phyloP scores from a whole-genome alignment of 2,888 invertebrate species.

The Diabrotica balteata region DNA sequence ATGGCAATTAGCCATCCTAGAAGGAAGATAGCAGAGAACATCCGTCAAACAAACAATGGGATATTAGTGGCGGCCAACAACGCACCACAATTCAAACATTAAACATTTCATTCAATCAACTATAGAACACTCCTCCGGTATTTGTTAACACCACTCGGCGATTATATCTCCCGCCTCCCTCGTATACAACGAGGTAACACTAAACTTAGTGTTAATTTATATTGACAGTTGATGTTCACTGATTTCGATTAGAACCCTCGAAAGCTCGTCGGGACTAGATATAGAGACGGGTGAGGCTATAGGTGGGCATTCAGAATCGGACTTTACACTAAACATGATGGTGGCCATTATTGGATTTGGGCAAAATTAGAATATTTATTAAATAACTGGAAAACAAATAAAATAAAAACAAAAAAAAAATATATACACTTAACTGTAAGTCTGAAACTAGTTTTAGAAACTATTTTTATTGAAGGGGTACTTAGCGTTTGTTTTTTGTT shows the following conservation, averaged over 20 bases:
- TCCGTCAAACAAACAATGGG: constrained; percentile 7
- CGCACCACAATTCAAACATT: constrained; percentile 4
- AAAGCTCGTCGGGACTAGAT: constrained; percentile 23
- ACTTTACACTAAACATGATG: neutral
- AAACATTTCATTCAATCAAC: constrained; percentile 10
- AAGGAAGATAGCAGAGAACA: constrained; percentile 3
- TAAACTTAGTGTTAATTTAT: constrained; percentile 37
- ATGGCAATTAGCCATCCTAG: constrained; percentile 5
- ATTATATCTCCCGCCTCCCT: constrained; percentile 20
- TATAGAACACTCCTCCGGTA: constrained; percentile 12
- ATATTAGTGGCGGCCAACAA: neutral
- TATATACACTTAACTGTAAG: too few relatives aligned
- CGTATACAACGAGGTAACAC: constrained; percentile 30
- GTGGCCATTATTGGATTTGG: too few relatives aligned
- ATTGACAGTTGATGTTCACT: constrained; percentile 39
- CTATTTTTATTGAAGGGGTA: too few relatives aligned
- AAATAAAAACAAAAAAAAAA: too few relatives aligned
- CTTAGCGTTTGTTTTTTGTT: too few relatives aligned
- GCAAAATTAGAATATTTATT: too few relatives aligned
- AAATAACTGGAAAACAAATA: too few relatives aligned
- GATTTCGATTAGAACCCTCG: constrained; percentile 36
- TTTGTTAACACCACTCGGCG: constrained; percentile 21
- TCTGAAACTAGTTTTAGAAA: too few relatives aligned
- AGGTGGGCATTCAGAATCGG: constrained; percentile 2
- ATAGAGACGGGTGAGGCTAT: too few relatives aligned